Evolutionary conservation across 2,797 vertebrate genomes (phyloP).

Genomic region (Amblyraja radiata): DNA sequence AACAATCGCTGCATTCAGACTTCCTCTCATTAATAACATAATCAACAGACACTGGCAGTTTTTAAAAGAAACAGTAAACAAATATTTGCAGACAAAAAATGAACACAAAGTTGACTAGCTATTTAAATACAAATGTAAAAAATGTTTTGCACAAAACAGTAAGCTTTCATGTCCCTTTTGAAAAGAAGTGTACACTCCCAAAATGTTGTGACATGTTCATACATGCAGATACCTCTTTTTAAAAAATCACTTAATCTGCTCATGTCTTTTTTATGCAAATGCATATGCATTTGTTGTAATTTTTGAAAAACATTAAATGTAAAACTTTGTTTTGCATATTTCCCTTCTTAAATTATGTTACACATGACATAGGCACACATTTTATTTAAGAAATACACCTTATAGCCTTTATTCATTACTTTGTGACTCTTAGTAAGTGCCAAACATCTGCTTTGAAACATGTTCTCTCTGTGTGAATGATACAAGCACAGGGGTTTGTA

Average conservation of each 20-base stretch:
- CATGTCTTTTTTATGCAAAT: not conserved
- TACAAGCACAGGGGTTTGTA: not conserved
- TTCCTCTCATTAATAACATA: not conserved
- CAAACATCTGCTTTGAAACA: not conserved
- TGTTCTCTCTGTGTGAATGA: slow-evolving; percentile 21
- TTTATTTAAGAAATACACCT: not conserved
- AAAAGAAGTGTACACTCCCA: too few species aligned
- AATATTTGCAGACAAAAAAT: not conserved
- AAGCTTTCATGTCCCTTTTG: not conserved
- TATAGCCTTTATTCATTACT: not conserved
- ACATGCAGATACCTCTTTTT: not conserved
- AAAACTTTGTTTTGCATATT: not conserved
- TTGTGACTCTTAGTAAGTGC: slow-evolving; percentile 9
- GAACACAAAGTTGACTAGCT: not conserved
- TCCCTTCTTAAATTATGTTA: not conserved
- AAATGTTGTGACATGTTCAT: not conserved
- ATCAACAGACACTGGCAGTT: not conserved
- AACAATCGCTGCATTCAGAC: not conserved
- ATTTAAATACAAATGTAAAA: not conserved
- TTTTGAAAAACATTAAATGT: not conserved
- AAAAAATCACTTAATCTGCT: not conserved
- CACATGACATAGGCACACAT: not conserved
- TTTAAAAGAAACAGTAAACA: not conserved
- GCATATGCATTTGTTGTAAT: not conserved
- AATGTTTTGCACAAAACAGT: not conserved